Conservation (phyloP, 2,113 vertebrate genomes). For the Nothocercus nigrocapillus region DNA sequence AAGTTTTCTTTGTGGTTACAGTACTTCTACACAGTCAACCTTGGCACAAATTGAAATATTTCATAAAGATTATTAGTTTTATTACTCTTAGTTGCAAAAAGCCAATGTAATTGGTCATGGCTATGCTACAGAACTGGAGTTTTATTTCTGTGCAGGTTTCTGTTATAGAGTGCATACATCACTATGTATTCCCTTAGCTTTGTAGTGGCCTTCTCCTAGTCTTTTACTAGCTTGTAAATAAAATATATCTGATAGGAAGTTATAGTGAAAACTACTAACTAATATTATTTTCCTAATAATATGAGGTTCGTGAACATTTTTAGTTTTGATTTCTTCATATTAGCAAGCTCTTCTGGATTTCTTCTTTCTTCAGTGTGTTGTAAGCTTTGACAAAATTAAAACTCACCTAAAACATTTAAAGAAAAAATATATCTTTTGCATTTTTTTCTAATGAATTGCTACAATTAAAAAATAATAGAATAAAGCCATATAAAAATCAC, state of each 20-base stretch:
- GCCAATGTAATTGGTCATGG: neutral
- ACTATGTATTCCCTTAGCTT: too few species aligned
- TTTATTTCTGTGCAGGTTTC: neutral
- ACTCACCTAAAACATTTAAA: neutral
- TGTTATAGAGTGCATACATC: too few species aligned
- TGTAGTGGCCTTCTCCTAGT: neutral
- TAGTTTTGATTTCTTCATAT: neutral
- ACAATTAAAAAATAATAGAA: neutral
- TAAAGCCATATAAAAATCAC: neutral
- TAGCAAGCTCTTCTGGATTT: neutral
- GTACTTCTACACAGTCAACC: neutral
- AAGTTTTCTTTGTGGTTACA: neutral
- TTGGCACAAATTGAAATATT: neutral
- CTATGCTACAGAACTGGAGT: neutral
- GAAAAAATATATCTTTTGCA: neutral
- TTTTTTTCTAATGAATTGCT: neutral
- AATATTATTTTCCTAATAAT: neutral
- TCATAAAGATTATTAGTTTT: neutral
- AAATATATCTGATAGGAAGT: neutral
- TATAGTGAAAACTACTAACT: too few species aligned
- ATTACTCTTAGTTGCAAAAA: neutral
- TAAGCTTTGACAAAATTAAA: neutral
- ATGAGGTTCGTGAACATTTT: neutral
- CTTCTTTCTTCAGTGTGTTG: neutral
- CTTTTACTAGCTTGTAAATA: neutral